phyloP scores from a whole-genome alignment of 2,888 invertebrate species.

The Mellilla xanthometata region DNA sequence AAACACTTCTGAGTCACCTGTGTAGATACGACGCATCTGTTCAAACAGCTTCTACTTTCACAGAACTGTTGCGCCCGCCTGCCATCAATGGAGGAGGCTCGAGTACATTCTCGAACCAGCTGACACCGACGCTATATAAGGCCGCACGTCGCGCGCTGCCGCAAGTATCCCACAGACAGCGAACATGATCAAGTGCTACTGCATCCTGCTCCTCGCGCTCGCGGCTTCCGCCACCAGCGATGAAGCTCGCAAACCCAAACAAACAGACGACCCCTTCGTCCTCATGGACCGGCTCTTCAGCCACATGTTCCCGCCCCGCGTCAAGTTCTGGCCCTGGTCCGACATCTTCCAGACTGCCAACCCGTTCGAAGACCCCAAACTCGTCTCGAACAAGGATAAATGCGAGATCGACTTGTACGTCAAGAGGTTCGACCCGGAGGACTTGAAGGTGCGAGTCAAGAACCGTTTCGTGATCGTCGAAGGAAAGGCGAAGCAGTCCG shows the following conservation, averaged over 20 bases:
- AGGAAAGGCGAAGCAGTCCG: constrained; percentile 59
- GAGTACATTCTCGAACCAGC: constrained; percentile 70
- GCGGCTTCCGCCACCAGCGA: constrained; percentile 45
- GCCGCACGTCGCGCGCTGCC: constrained; percentile 39
- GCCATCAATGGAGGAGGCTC: constrained; percentile 58
- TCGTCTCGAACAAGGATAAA: constrained; percentile 58
- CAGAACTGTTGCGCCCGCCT: constrained; percentile 62
- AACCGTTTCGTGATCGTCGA: constrained; percentile 67
- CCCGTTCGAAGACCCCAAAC: constrained; percentile 62
- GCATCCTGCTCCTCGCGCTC: constrained; percentile 49
- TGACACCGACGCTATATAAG: constrained; percentile 68
- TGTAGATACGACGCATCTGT: constrained; percentile 14
- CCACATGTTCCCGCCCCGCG: constrained; percentile 32
- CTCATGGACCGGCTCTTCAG: constrained; percentile 65
- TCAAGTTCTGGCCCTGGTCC: constrained; percentile 68
- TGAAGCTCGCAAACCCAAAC: constrained; percentile 26
- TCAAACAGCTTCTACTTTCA: constrained; percentile 37
- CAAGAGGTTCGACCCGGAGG: constrained; percentile 65
- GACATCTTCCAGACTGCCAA: constrained; percentile 64
- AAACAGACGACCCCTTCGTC: constrained; percentile 58
- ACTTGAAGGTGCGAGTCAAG: constrained; percentile 67
- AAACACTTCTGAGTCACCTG: constrained; percentile 29
- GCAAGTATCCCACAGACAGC: constrained; percentile 49
- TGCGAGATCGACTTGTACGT: constrained; percentile 63
- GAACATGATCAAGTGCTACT: constrained; percentile 59